Percentiles rank a stretch among this genome's conserved stretches.
phyloP scores from a whole-genome alignment of 2,797 vertebrate genomes.

The Streptopelia turtur region DNA sequence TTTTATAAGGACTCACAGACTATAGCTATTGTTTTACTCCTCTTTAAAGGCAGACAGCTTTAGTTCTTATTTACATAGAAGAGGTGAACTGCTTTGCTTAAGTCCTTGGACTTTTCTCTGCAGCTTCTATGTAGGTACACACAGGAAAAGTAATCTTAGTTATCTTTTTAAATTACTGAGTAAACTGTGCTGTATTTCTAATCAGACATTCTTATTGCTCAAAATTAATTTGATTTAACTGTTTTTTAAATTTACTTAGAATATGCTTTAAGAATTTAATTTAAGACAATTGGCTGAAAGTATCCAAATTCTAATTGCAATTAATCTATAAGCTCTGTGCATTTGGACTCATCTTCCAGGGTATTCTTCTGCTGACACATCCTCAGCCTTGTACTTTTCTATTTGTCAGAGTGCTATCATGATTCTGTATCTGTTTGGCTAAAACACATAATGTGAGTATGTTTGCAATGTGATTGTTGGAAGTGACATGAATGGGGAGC shows the following conservation, averaged over 20 bases:
- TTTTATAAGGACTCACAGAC: not conserved
- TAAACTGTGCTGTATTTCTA: not conserved
- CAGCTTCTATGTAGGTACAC: not conserved
- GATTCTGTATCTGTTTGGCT: not conserved
- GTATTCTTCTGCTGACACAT: constrained; percentile 10
- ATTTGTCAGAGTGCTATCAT: not conserved
- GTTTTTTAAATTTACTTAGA: not conserved
- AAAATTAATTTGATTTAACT: not conserved
- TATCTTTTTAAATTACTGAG: not conserved
- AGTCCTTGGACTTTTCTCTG: not conserved
- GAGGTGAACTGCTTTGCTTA: not conserved
- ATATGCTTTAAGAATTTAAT: not conserved
- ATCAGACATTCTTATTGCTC: not conserved
- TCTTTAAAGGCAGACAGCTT: not conserved
- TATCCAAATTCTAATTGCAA: not conserved
- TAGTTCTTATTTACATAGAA: not conserved
- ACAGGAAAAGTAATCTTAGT: not conserved
- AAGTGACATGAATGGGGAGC: not conserved
- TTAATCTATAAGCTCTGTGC: not conserved
- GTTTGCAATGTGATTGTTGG: not conserved
- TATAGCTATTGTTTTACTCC: not conserved
- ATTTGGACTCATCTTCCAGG: not conserved
- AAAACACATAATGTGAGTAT: not conserved
- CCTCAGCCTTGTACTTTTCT: not conserved
- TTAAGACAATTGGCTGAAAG: not conserved